phyloP scores from a whole-genome alignment of 2,113 vertebrate species.

The Etia nguti region DNA sequence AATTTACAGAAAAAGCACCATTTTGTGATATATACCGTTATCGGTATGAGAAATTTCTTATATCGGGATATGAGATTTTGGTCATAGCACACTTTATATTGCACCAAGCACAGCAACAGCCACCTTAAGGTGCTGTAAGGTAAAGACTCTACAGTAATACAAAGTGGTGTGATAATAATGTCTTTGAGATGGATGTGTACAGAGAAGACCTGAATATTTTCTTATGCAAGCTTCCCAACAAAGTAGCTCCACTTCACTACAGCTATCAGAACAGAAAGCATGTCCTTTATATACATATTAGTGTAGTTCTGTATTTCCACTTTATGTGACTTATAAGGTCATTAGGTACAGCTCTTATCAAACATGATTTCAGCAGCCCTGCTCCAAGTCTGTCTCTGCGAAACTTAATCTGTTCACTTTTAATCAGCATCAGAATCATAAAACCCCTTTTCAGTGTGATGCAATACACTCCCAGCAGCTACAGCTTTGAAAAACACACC shows the following conservation, averaged over 20 bases:
- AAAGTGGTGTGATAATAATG: background rate
- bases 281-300: background rate
- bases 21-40: background rate
- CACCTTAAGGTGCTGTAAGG: background rate
- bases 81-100: background rate
- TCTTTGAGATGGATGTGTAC: background rate
- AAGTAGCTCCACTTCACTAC: background rate
- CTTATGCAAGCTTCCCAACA: background rate
- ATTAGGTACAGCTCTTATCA: background rate
- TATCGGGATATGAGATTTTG: accelerated
- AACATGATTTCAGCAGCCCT: background rate
- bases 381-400: background rate
- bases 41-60: background rate
- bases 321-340: background rate
- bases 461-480: background rate
- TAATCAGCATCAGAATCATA: background rate
- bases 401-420: background rate
- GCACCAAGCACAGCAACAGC: background rate
- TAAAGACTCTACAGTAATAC: background rate
- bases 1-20: background rate
- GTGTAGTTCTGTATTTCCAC: background rate
- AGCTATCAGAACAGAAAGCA: background rate
- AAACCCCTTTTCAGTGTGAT: background rate
- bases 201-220: background rate
- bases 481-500: background rate